Evolutionary conservation across 1,140 invertebrate species (phyloP), one percentile per base, ranked within the genome.

Genomic region (Cydia splendana): DNA sequence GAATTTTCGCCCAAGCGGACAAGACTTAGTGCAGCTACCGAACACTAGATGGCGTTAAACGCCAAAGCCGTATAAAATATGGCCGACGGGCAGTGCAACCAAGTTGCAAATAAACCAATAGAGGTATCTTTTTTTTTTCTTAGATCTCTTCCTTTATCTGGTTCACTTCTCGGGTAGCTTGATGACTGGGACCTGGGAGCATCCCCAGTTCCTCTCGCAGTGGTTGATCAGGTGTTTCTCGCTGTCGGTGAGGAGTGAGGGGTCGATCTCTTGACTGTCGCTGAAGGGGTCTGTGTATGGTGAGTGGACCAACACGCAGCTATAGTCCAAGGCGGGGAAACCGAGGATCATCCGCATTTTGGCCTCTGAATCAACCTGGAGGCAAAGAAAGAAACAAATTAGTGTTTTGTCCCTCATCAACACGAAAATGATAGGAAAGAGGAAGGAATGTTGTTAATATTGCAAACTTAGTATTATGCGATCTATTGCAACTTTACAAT

Each of bases 161-260:
- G 65, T 87, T 92, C 94, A 95, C 90, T 94, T 93, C 77, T 94
- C 93, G 24, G 95, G 94, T 75, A 95, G 80, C 85, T 94, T 93
- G 71, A 95, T 93, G 77, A 95, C 92, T 76, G 94, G 94, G 65
- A 93, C 88, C 62, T 93, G 89, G 3, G 92, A 88, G 69, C 89
- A 87, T 75, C 92, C 94, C 94, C 94, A 94, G 79, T 91, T 93
- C n/a, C 86, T 88, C 77, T 95, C 94, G 79, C 94, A 95, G 84
- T 94, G 93, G 74, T 95, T 93, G 45, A 94, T 93, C 75, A 95
- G 76, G 76, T 93, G 87, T 81, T 89, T 94, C 77, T 95, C 94
- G 0, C 93, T 80, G 38, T 93, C 93, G 4, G 93, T 88, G 2
- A 93, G 80, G 38, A 86, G 71, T 12, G 91, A 87, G 0, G 87